Evolutionary conservation across 2,797 vertebrate species (phyloP).

Genomic region (Cyprinodon diabolis): DNA sequence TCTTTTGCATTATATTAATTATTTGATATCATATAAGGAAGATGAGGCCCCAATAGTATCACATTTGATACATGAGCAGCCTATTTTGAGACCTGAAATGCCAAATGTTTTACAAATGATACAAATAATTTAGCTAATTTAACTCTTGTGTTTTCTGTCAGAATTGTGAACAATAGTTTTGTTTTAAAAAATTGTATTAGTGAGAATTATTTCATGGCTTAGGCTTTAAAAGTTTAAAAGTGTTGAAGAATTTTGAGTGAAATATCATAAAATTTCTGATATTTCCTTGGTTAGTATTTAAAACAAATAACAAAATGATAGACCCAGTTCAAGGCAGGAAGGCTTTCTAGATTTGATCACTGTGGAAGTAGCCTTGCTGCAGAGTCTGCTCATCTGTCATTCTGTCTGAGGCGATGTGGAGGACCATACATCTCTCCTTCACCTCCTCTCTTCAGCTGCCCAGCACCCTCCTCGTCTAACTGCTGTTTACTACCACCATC

Average conservation of each 20-base stretch:
- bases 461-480: constrained; percentile 51
- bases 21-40: too few relatives aligned
- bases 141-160: too few relatives aligned
- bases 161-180: too few relatives aligned
- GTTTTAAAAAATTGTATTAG: too few relatives aligned
- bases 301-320: constrained; percentile 41
- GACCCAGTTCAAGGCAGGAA: constrained; percentile 53
- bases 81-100: too few relatives aligned
- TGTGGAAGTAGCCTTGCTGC: constrained; percentile 64
- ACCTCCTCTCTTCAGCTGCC: constrained; percentile 36
- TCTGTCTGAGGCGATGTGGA: constrained; percentile 72
- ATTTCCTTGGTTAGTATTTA: constrained; percentile 48
- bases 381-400: constrained; percentile 83
- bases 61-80: too few relatives aligned
- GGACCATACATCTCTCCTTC: constrained; percentile 77
- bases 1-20: too few relatives aligned
- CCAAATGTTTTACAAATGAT: too few relatives aligned
- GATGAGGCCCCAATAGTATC: too few relatives aligned
- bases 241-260: constrained; percentile 36
- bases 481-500: constrained; percentile 58
- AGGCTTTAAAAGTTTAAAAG: constrained; percentile 9
- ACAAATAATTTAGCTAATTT: too few relatives aligned
- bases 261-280: constrained; percentile 50
- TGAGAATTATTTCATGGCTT: too few relatives aligned
- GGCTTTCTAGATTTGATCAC: constrained; percentile 65